phyloP scores from a whole-genome alignment of 2,113 vertebrate species.

The Notechis scutatus region DNA sequence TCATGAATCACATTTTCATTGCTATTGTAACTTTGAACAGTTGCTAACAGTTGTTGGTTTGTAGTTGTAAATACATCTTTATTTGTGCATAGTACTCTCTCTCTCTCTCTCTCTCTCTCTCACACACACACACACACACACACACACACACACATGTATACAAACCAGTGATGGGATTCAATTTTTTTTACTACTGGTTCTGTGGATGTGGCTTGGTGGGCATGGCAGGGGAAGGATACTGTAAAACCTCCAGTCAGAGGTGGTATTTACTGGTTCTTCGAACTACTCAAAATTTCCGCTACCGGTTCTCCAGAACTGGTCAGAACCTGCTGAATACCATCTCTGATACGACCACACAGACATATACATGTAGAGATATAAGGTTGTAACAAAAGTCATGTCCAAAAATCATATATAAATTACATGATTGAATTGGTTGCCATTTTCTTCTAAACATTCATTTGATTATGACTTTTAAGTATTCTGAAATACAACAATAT shows the following conservation, averaged over 20 bases:
- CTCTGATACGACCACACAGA: not conserved
- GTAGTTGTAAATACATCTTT: not conserved
- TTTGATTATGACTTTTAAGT: not conserved
- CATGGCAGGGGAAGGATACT: no score
- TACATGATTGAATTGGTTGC: not conserved
- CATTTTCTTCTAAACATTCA: not conserved
- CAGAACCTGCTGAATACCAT: no score
- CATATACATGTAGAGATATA: not conserved
- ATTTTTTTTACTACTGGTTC: no score
- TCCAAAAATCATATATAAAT: not conserved
- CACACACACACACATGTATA: not conserved
- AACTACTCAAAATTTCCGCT: no score
- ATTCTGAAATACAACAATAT: not conserved
- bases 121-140: not conserved
- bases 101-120: no score
- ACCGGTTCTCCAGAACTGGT: no score
- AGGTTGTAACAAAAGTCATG: not conserved
- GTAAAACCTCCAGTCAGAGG: no score
- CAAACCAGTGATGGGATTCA: not conserved
- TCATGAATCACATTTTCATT: not conserved
- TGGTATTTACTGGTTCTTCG: no score
- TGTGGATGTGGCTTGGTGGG: no score
- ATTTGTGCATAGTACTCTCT: not conserved
- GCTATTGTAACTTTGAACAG: not conserved
- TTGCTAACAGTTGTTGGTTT: not conserved